Conservation (phyloP, 2,113 vertebrate genomes). For the Hippocampus barbouri region DNA sequence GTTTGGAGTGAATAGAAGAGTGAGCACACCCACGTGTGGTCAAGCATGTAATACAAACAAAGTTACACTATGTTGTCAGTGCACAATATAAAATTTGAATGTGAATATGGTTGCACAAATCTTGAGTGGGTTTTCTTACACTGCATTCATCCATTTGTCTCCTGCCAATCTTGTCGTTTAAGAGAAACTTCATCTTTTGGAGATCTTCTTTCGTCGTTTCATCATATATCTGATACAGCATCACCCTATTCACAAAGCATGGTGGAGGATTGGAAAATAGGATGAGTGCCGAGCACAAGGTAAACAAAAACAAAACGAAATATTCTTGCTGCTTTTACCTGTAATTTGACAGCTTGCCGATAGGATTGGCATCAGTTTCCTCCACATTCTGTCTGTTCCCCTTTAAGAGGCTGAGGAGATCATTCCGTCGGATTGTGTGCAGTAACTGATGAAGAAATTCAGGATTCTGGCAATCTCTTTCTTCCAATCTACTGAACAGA, state of each 20-base stretch:
- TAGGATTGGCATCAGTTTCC: slow-evolving; percentile 31
- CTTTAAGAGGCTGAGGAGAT: slow-evolving; percentile 50
- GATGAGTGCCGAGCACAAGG: background rate
- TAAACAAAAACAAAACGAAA: background rate
- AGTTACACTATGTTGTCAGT: background rate
- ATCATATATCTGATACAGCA: slow-evolving; percentile 65
- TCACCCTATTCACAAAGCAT: slow-evolving; percentile 52
- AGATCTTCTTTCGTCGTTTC: slow-evolving; percentile 49
- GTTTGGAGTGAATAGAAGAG: background rate
- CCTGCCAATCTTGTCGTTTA: slow-evolving; percentile 18
- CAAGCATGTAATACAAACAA: background rate
- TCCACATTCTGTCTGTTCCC: slow-evolving; percentile 2
- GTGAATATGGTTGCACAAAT: background rate
- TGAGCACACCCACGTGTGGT: no score
- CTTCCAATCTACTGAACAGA: slow-evolving; percentile 57
- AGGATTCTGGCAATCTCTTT: slow-evolving; percentile 47
- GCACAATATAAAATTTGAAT: background rate
- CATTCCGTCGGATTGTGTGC: slow-evolving; percentile 51
- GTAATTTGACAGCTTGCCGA: slow-evolving; percentile 54
- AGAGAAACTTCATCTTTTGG: slow-evolving; percentile 54
- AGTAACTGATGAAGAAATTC: slow-evolving; percentile 61
- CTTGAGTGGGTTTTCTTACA: slow-evolving; percentile 43
- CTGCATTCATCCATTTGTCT: slow-evolving; percentile 48
- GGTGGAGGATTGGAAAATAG: background rate
- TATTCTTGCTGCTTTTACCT: slow-evolving; percentile 47